phyloP scores from a whole-genome alignment of 2,113 vertebrate species.

The Pluvianellus socialis region DNA sequence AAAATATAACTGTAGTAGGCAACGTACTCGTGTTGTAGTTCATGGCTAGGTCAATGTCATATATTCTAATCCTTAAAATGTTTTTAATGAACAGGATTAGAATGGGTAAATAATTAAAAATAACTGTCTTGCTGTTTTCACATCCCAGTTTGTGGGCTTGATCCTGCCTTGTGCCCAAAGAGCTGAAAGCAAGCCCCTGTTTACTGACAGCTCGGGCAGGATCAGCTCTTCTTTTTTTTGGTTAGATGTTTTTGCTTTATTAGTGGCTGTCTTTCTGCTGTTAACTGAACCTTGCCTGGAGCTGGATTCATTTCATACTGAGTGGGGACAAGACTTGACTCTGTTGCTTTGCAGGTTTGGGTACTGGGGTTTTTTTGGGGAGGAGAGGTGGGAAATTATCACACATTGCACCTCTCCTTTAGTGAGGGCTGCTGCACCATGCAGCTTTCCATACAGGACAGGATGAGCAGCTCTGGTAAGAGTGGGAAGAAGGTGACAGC shows the following conservation, averaged over 20 bases:
- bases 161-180: neutral
- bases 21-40: neutral
- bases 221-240: neutral
- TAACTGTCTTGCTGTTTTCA: neutral
- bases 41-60: conserved; percentile 3
- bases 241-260: neutral
- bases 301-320: neutral
- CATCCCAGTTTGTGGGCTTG: neutral
- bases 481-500: neutral
- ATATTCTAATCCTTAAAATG: neutral
- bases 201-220: neutral
- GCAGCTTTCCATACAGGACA: neutral
- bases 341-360: neutral
- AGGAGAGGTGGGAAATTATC: neutral
- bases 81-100: neutral
- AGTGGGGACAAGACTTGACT: neutral
- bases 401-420: neutral
- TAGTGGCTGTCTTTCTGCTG: neutral
- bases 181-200: neutral
- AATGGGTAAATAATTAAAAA: neutral
- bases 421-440: neutral
- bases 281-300: neutral
- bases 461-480: neutral
- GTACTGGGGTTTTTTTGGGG: neutral
- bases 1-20: neutral